A percentile compares a stretch with the other conserved stretches of the same genome.
phyloP scores from a whole-genome alignment of 2,113 vertebrate genomes.

The Epinephelus moara region DNA sequence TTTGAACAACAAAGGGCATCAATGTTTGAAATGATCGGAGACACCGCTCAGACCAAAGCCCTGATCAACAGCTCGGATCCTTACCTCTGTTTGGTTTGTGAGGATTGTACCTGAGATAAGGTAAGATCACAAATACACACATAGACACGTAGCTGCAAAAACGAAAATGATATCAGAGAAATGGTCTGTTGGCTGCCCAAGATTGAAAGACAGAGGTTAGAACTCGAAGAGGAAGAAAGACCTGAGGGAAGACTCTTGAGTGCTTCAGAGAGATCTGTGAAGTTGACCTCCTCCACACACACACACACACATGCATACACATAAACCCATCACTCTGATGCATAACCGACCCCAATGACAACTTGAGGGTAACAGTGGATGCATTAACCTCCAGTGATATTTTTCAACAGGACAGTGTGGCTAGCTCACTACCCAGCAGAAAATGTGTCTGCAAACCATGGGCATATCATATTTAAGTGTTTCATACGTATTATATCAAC shows the following conservation, averaged over 20 bases:
- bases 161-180: slow-evolving; percentile 26
- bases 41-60: slow-evolving; percentile 43
- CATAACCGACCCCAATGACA: slow-evolving; percentile 20
- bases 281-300: slow-evolving; percentile 8
- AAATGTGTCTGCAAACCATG: too few relatives aligned
- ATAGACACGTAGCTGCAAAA: slow-evolving; percentile 1
- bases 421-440: neutral
- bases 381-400: slow-evolving; percentile 22
- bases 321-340: slow-evolving; percentile 26
- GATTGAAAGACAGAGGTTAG: slow-evolving; percentile 39
- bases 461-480: too few relatives aligned
- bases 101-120: slow-evolving; percentile 9
- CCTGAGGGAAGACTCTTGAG: slow-evolving; percentile 34
- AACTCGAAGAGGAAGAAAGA: slow-evolving; percentile 20
- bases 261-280: slow-evolving; percentile 50
- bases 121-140: slow-evolving; percentile 9
- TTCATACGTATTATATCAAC: too few relatives aligned
- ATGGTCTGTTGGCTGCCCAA: neutral
- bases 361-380: slow-evolving; percentile 26
- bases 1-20: slow-evolving; percentile 68
- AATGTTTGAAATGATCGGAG: slow-evolving; percentile 59
- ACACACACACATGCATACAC: slow-evolving; percentile 30
- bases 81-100: slow-evolving; percentile 12
- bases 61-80: slow-evolving; percentile 51
- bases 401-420: neutral